Base-by-base conservation (phyloP, 2,113 vertebrate genomes). In the Cricetomys ansorgei region DNA sequence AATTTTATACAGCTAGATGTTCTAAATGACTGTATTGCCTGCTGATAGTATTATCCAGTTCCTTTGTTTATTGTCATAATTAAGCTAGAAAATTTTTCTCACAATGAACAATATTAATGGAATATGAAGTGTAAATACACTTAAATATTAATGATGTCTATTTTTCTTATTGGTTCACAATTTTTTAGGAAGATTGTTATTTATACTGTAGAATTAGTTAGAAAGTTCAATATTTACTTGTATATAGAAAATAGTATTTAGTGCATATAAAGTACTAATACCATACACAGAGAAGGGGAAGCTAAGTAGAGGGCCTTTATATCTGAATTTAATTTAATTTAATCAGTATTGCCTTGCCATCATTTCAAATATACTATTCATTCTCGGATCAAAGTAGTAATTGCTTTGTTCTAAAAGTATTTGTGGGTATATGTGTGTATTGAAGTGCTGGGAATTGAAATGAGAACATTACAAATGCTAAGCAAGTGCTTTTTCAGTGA, bases 111-210 rank as follows among this genome's bases (percentile, higher is more conserved):
- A 57, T 64, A 23, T 90, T 83, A 96, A 48, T 64, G 40, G 5
- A 87, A 9, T 76, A 84, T 73, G 31, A 55, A 72, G 40, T 31
- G 2, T 91, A 93, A 95, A 89, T 3, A 93, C 3, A 70, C 94
- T 91, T 48, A 95, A 91, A 93, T 92, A 94, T 93, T 94, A 91
- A 95, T 13, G 25, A 64, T 90, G 43, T 80, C 17, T 76, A 81
- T 84, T 94, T 96, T 96, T 75, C 76, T 91, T 86, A 76, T 43
- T 89, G 53, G 27, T 3, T 87, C 23, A n/a, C 7, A 92, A 55
- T 73, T 88, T 27, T 94, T 92, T 88, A 84, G 37, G 50, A 23
- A 89, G 8, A 75, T 4, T 83, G 89, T 95, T 95, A 95, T 95
- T 93, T 88, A 43, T 89, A 45, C 91, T 92, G 4, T 76, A 88